Base-by-base conservation (phyloP, 2,113 vertebrate species). In the Aptenodytes patagonicus region DNA sequence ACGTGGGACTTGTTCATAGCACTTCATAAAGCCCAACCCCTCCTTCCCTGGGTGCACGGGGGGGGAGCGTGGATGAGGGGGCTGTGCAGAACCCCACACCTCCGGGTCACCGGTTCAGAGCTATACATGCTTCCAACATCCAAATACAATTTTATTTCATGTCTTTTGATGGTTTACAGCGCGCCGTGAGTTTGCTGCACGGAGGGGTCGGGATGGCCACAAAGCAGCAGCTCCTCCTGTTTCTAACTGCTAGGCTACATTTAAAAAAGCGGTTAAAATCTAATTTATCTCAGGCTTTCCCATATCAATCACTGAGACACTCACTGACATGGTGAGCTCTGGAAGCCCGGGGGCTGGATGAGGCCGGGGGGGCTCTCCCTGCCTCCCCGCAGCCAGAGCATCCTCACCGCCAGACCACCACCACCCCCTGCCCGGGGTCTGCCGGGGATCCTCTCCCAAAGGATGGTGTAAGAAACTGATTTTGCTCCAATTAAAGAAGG, bases 371-470 rank as follows among this genome's bases (percentile, higher is more conserved):
- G 26, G 17, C 2, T 55, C 11, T 78, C 4, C 19, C 13, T 8
- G 5, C 3, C 5, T 60, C n/a, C 40, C 14, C 1, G 6, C 12
- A 36, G 16, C 17, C 52, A 29, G 34, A 62, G 46, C 73, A 68
- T 66, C 83, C 46, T 36, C 64, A 36, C 8, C 10, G 3, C 11
- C 22, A 21, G 46, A 25, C 40, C 54, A 42, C 21, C 7, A 0
- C 5, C 34, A 51, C 5, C 13, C 21, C 11, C 10, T 1, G 1
- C 28, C 7, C 1, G 0, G 32, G 13, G 5, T 54, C 46, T 66
- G 55, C 26, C 22, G 21, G 52, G 40, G 31, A 36, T 47, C 21
- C 7, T 24, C 10, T 47, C 58, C 46, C 28, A 26, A 44, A 51
- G 18, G 32, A 26, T 25, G 49, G 11, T 24, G 34, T 7, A 19